Conservation (phyloP, 1,140 invertebrate genomes). For the Drosophila parabipectinata region DNA sequence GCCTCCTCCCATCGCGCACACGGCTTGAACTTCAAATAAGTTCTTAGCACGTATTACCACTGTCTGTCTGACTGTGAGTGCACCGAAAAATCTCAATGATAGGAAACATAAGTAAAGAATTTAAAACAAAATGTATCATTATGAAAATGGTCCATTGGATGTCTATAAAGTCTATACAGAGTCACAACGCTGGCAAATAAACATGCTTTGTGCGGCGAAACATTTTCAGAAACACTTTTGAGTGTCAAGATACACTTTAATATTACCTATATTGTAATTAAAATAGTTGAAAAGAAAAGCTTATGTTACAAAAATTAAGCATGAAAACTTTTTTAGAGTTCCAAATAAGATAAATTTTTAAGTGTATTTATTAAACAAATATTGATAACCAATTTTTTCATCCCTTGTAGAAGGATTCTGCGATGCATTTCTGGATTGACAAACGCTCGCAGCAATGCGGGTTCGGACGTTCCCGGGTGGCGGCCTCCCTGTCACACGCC, state of each 20-base stretch:
- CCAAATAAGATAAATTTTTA: too few species aligned
- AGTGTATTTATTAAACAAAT: background rate
- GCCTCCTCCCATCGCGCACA: conserved; percentile 13
- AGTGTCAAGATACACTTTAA: too few species aligned
- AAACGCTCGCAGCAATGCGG: conserved; percentile 88
- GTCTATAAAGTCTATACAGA: too few species aligned
- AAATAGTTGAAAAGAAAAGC: too few species aligned
- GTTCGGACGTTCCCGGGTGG: conserved; percentile 85
- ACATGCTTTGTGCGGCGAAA: too few species aligned
- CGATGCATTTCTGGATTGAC: conserved; percentile 90
- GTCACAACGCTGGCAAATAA: too few species aligned
- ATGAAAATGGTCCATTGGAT: too few species aligned
- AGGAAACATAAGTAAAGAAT: background rate
- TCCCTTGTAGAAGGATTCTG: conserved; percentile 11
- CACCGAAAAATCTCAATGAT: background rate
- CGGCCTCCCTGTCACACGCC: conserved; percentile 78
- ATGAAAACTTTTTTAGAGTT: too few species aligned
- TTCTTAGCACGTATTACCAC: conserved; percentile 50
- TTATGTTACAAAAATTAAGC: too few species aligned
- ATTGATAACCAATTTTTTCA: background rate
- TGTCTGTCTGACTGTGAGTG: conserved; percentile 20
- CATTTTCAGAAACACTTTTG: too few species aligned
- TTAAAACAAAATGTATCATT: background rate
- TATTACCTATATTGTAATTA: too few species aligned
- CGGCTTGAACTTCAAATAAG: conserved; percentile 61